Evolutionary conservation across 2,888 invertebrate genomes (phyloP).

Genomic region (Polymixis flavicincta): DNA sequence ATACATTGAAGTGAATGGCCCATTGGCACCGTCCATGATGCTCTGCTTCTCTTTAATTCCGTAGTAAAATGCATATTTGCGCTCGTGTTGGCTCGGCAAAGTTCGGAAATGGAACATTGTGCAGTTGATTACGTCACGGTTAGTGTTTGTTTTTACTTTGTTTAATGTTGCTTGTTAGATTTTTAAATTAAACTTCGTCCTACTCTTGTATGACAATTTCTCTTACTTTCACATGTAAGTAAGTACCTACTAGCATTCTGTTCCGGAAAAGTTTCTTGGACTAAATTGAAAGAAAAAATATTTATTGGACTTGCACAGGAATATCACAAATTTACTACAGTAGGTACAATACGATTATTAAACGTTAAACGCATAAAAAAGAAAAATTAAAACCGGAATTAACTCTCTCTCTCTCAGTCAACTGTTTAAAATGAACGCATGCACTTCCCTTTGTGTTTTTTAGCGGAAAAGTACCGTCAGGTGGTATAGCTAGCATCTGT

Average conservation of each 20-base stretch:
- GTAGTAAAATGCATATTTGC: conserved; percentile 40
- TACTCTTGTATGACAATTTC: background rate
- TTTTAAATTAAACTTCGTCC: background rate
- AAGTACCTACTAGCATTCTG: background rate
- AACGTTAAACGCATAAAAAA: no score
- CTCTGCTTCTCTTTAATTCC: conserved; percentile 33
- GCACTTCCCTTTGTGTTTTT: background rate
- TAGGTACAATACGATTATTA: no score
- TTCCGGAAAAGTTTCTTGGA: background rate
- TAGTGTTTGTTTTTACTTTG: conserved; percentile 14
- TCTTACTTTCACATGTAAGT: background rate
- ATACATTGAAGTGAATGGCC: conserved; percentile 49
- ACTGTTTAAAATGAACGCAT: background rate
- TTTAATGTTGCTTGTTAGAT: background rate
- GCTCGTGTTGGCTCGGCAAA: conserved; percentile 20
- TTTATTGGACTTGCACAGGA: no score
- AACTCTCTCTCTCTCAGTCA: background rate
- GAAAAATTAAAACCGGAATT: no score
- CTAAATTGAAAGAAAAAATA: no score
- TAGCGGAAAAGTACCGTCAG: background rate
- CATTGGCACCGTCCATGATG: conserved; percentile 25
- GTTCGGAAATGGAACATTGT: conserved; percentile 30
- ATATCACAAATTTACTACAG: no score
- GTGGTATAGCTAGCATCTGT: background rate
- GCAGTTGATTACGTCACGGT: conserved; percentile 13